phyloP scores from a whole-genome alignment of 2,888 invertebrate genomes.

The Molorchus minor region DNA sequence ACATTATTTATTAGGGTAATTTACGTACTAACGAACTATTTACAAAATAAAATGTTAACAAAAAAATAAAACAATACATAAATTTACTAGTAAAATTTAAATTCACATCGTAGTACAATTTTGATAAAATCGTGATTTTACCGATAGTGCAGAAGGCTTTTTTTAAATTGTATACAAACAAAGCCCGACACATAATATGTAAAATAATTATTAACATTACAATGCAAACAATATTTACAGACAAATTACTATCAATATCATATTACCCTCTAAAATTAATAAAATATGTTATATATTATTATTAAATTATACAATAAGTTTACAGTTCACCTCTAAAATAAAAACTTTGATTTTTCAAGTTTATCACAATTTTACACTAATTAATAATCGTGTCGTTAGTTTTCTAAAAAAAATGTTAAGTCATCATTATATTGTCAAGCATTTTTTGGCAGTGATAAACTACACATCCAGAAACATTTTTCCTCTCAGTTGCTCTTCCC shows the following conservation, averaged over 20 bases:
- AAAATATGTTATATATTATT: slow-evolving; percentile 47
- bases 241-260: slow-evolving; percentile 48
- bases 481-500: not conserved
- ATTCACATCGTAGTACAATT: slow-evolving; percentile 13
- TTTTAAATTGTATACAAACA: slow-evolving; percentile 10
- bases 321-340: slow-evolving; percentile 52
- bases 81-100: slow-evolving; percentile 14
- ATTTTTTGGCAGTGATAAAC: slow-evolving; percentile 54
- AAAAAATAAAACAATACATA: slow-evolving; percentile 22
- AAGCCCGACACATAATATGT: slow-evolving; percentile 33
- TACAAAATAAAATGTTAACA: slow-evolving; percentile 34
- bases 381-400: slow-evolving; percentile 33
- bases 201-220: slow-evolving; percentile 43
- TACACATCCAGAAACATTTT: slow-evolving; percentile 26
- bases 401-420: no score
- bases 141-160: slow-evolving; percentile 13
- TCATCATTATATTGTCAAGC: slow-evolving; percentile 35
- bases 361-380: slow-evolving; percentile 52
- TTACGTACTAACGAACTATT: slow-evolving; percentile 9
- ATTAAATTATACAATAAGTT: slow-evolving; percentile 46
- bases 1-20: slow-evolving; percentile 3
- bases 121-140: slow-evolving; percentile 8
- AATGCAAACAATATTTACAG: slow-evolving; percentile 59
- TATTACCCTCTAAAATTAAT: slow-evolving; percentile 47
- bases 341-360: slow-evolving; percentile 44